Evolutionary conservation across 2,888 invertebrate species (phyloP).

Genomic region (Erebia ligea): DNA sequence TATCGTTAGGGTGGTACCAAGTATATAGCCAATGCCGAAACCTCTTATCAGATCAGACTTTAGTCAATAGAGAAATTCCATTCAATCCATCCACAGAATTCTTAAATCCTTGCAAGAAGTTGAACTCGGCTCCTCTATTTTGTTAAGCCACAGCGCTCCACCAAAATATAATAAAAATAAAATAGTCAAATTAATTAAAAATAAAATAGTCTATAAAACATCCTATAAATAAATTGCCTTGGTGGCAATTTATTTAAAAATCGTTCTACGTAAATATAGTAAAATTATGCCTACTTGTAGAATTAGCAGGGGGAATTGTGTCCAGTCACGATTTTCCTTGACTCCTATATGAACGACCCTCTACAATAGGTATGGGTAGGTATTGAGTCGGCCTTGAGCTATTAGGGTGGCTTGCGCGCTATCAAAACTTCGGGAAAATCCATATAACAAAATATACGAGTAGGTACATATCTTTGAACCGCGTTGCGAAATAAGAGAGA

Average conservation of each 20-base stretch:
- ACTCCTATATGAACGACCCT: conserved; percentile 33
- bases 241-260: too few species aligned
- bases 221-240: too few species aligned
- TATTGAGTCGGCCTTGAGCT: conserved; percentile 34
- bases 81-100: too few species aligned
- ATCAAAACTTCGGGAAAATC: not conserved
- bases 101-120: too few species aligned
- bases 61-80: too few species aligned
- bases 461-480: not conserved
- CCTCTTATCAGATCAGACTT: too few species aligned
- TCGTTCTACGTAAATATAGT: not conserved
- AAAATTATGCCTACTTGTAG: conserved; percentile 16
- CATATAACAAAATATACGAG: not conserved
- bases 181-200: too few species aligned
- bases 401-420: conserved; percentile 3
- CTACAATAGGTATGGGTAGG: not conserved
- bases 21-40: too few species aligned
- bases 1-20: too few species aligned
- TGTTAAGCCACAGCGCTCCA: too few species aligned
- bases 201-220: too few species aligned
- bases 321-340: conserved; percentile 43
- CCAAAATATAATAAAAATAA: not conserved
- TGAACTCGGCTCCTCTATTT: too few species aligned
- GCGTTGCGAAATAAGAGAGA: not conserved
- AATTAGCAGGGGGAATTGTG: conserved; percentile 38